Base-by-base conservation (phyloP, 1,140 invertebrate species). In the Augochlora pura region DNA sequence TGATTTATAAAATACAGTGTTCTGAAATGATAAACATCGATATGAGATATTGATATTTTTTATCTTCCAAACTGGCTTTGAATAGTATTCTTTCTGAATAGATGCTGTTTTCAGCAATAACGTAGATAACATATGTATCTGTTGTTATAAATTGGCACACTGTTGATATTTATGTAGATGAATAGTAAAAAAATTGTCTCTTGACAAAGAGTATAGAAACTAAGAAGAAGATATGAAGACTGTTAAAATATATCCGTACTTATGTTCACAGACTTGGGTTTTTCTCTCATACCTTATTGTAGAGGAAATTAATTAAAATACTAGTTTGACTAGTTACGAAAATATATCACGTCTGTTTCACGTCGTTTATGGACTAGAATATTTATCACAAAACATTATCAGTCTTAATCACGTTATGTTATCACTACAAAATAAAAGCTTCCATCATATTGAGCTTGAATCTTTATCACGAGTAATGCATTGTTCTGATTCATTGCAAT, bases 331-430 rank as follows among this genome's bases (percentile, higher is more conserved):
- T 89, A 89, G 84, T 62, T 90, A 89, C 67, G 84, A 90, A 91
- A 91, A 88, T 90, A 90, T 82, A 88, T 90, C 86, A 89, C 84
- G 83, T 70, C 75, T 71, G 52, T 77, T 70, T 59, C 66, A 76
- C 25, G 68, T 75, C 57, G 62, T 71, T 87, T 85, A 75, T 57
- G 66, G 73, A 83, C 71, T 85, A 88, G 52, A 66, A 85, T 80
- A 74, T 80, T 88, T 88, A 85, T 88, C 80, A 87, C 82, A 74
- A 86, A 81, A 79, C 66, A 10, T 88, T 86, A 80, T 90, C 90
- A 91, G 89, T 91, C 90, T 91, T 90, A 80, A 85, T 89, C 60
- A 80, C 77, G 82, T 80, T 32, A 62, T 75, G 85, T 74, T 16
- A 76, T 81, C 70, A 64, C 76, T 84, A 78, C 12, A 71, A 78